These are phyloP conservation scores for Crocodylus rhombifer DNA, from an alignment of 2,797 vertebrate genomes.

Conservation along the genomic window DNA sequence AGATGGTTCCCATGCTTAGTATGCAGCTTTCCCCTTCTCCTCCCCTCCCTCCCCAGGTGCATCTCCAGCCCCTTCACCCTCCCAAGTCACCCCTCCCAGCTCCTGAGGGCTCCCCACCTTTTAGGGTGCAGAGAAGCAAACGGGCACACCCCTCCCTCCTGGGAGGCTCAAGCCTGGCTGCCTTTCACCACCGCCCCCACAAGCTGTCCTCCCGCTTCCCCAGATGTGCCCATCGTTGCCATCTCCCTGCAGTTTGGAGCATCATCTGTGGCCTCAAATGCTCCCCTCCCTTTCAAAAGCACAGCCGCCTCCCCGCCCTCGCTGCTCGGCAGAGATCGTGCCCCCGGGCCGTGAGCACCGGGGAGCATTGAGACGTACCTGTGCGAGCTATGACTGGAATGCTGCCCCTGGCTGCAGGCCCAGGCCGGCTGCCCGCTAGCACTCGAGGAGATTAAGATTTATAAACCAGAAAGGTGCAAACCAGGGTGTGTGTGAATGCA, in stretches of 20 bases:
- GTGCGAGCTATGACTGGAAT: conserved; percentile 81
- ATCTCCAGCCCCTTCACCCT: neutral
- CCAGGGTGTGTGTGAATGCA: neutral
- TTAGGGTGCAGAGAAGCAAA: neutral
- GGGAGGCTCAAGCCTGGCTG: fast-evolving
- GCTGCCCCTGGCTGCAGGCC: conserved; percentile 54
- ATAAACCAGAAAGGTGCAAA: neutral
- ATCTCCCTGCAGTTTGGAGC: neutral
- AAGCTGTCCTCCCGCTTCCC: neutral
- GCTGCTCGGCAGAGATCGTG: neutral
- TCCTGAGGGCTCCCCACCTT: neutral
- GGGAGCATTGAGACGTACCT: conserved; percentile 73
- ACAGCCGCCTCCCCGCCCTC: neutral
- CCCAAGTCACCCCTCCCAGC: neutral
- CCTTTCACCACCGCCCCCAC: neutral
- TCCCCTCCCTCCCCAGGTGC: neutral
- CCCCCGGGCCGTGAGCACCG: neutral
- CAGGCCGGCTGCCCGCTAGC: neutral
- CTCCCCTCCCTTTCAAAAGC: neutral
- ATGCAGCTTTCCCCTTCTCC: neutral
- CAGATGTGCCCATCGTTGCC: neutral
- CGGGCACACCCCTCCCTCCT: neutral
- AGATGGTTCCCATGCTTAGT: neutral
- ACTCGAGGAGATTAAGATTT: neutral
- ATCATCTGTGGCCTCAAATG: fast-evolving